Conservation (phyloP, 2,888 invertebrate species). For the Blomia tropicalis region DNA sequence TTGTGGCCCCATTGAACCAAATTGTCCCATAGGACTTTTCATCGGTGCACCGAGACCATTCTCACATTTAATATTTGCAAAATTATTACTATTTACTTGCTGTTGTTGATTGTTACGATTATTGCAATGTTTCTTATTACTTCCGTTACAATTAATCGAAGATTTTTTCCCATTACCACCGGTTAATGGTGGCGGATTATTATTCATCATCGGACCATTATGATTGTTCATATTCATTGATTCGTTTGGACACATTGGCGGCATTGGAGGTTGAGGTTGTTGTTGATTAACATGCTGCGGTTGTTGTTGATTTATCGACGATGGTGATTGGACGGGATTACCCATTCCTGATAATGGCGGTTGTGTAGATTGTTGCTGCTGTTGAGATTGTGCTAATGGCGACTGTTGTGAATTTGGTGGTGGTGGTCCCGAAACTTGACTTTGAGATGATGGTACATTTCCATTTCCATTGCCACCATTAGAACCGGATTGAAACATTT, state of each 20-base stretch:
- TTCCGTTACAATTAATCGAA: background rate
- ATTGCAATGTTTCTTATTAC: conserved; percentile 17
- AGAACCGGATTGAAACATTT: background rate
- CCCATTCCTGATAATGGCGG: background rate
- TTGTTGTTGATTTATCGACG: background rate
- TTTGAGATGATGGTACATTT: no score
- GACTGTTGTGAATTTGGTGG: background rate
- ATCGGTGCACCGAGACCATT: background rate
- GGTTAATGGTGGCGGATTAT: no score
- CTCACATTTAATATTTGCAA: conserved; percentile 11
- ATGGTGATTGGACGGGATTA: background rate
- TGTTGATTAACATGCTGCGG: conserved; percentile 5
- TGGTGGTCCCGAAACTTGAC: no score
- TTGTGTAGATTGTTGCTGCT: background rate
- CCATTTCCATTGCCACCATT: background rate
- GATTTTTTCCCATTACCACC: background rate
- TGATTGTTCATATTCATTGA: conserved; percentile 6
- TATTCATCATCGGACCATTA: no score
- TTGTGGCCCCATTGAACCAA: background rate
- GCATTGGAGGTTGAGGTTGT: background rate
- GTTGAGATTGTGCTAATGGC: background rate
- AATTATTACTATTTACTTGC: background rate
- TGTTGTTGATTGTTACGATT: conserved; percentile 9
- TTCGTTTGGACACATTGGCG: background rate
- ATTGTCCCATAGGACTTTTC: background rate